Evolutionary conservation across 2,113 vertebrate species (phyloP), one percentile per base, ranked within the genome.

Genomic region (Sander lucioperca): DNA sequence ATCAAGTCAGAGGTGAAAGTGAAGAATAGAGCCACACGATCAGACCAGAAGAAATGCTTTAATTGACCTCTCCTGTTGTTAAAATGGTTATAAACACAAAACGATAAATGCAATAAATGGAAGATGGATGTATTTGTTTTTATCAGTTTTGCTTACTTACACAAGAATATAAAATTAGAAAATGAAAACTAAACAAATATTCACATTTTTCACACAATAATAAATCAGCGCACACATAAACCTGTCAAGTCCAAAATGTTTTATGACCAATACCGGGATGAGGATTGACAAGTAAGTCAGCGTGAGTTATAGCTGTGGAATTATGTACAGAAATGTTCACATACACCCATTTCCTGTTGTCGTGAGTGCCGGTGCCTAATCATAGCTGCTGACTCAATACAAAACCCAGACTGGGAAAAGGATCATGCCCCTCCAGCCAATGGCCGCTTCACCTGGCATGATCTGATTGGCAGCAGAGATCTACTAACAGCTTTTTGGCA

Each of bases 341-440:
- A 47, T 71, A 14, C 74, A 62, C 73, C 69, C 27, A 62, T 45
- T 87, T 91, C 88, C 89, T 92, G 86, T 63, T 65, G 57, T 33
- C 3, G 33, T 79, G 27, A 51, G 36, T 16, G 61, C 36, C 30
- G 1, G 36, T 48, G 56, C 36, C 66, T 68, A 39, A 50, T 56
- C 39, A 57, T 23, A 84, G 58, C 39, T 30, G 39, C 51, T 89
- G 87, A 91, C 45, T 93, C 91, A 87, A 63, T 5, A 21, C 10
- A 43, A 43, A 86, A 83, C 16, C 53, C 68, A 85, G 81, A 80
- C 79, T 62, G 39, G 30, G 57, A 53, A 77, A 39, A 23, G 67
- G 73, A 27, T 82, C 43, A 43, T 54, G 58, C 15, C 74, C 73
- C 69, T 9, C 47, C 66, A 75, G 85, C 53, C 79, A 58, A 23